A percentile compares a stretch with the other conserved stretches of the same genome.
Conservation (phyloP, 2,113 vertebrate genomes). For the Phaethon lepturus region DNA sequence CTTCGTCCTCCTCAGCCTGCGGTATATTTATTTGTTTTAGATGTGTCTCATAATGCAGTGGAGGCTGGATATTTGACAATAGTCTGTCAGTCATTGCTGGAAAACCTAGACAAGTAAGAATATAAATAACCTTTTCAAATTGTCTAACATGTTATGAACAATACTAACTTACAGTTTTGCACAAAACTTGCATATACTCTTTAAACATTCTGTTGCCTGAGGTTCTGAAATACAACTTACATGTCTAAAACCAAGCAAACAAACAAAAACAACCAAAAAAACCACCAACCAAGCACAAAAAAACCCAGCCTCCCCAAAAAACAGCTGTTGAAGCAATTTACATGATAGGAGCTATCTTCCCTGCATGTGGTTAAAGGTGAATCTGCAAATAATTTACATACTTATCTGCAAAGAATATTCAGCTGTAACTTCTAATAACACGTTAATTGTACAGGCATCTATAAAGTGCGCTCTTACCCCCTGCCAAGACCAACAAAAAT, state of each 20-base stretch:
- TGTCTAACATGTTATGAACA: background rate
- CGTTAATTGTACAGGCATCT: background rate
- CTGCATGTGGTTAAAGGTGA: background rate
- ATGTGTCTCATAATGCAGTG: slow-evolving; percentile 95
- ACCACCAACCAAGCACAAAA: background rate
- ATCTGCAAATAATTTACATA: background rate
- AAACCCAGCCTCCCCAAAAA: background rate
- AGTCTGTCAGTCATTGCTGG: slow-evolving; percentile 90
- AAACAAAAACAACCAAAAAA: background rate
- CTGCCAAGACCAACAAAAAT: background rate
- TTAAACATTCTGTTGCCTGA: background rate
- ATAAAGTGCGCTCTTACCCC: background rate
- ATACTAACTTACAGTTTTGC: background rate
- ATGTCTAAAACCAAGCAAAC: background rate
- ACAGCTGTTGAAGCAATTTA: background rate
- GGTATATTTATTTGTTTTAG: slow-evolving; percentile 95
- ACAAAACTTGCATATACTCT: background rate
- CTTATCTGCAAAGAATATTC: background rate
- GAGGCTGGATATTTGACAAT: slow-evolving; percentile 92
- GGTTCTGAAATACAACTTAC: background rate
- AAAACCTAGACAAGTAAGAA: slow-evolving; percentile 95
- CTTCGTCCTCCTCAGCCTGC: slow-evolving; percentile 95
- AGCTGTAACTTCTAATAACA: background rate
- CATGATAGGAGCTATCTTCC: background rate
- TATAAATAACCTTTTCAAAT: background rate